A percentile compares a stretch with the other conserved stretches of the same genome.
Evolutionary conservation across 2,888 invertebrate species (phyloP).

Genomic region (Pterostichus niger): DNA sequence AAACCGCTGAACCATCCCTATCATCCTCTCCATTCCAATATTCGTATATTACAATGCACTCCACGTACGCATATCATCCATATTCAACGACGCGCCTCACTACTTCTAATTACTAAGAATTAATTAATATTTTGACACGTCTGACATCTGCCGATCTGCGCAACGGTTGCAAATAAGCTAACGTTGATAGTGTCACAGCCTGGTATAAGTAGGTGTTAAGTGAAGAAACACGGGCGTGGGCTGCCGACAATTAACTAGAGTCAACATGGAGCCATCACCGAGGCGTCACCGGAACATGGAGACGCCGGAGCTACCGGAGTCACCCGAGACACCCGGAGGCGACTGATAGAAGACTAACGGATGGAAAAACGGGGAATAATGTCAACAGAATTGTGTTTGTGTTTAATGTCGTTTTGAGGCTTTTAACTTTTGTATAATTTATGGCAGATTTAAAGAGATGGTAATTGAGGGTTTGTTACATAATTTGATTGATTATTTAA

Average conservation of each 20-base stretch:
- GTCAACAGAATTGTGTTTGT: not conserved
- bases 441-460: too few species aligned
- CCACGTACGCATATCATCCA: slow-evolving; percentile 2
- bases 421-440: too few species aligned
- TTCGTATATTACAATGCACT: too few species aligned
- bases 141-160: slow-evolving; percentile 1
- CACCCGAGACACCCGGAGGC: too few species aligned
- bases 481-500: too few species aligned
- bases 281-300: slow-evolving; percentile 3
- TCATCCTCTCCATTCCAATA: not conserved
- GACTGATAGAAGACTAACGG: not conserved
- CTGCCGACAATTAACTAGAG: not conserved
- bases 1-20: not conserved
- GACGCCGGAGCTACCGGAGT: not conserved
- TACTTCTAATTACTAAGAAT: not conserved
- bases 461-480: too few species aligned
- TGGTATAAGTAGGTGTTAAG: not conserved
- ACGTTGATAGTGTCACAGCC: not conserved
- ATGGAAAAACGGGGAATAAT: not conserved
- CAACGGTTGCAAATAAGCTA: too few species aligned
- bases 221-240: too few species aligned
- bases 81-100: not conserved
- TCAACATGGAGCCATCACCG: not conserved
- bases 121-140: slow-evolving; percentile 1
- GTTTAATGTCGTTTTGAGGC: too few species aligned